phyloP scores from a whole-genome alignment of 2,888 invertebrate genomes.

The Mythimna ferrago region DNA sequence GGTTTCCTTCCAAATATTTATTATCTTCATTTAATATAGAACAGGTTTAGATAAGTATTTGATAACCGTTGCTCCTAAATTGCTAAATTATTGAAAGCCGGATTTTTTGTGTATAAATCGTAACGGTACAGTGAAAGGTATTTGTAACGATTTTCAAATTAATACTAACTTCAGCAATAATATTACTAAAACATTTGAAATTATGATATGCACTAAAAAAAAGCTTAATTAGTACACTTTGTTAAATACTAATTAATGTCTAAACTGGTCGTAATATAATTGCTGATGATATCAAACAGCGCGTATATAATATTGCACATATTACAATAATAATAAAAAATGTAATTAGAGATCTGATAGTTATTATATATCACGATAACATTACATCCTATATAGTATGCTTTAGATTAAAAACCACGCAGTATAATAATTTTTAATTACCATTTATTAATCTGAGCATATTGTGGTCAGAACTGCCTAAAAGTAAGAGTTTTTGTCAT shows the following conservation, averaged over 20 bases:
- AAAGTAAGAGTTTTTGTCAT: too few relatives aligned
- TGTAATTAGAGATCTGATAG: neutral
- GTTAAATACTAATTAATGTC: slow-evolving; percentile 6
- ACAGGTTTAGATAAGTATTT: slow-evolving; percentile 16
- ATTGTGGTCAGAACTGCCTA: neutral
- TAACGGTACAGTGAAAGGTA: slow-evolving; percentile 2
- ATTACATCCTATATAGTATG: slow-evolving; percentile 1
- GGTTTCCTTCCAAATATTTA: too few relatives aligned
- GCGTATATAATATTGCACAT: neutral
- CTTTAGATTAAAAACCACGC: neutral
- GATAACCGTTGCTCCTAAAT: slow-evolving; percentile 9
- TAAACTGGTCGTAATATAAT: neutral
- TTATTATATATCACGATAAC: slow-evolving; percentile 4
- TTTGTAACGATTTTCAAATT: slow-evolving; percentile 3
- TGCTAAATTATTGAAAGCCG: slow-evolving; percentile 31
- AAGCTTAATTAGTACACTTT: neutral
- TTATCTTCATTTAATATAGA: neutral
- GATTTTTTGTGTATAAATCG: slow-evolving; percentile 1
- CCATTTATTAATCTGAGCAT: neutral
- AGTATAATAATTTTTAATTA: too few relatives aligned
- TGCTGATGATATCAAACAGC: slow-evolving; percentile 5
- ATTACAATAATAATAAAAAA: neutral
- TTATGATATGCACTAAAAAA: neutral
- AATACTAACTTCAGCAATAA: neutral
- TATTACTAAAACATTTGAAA: neutral